These are phyloP conservation scores for Nesidiocoris tenuis DNA, from an alignment of 2,888 invertebrate species.

Conservation along the genomic window DNA sequence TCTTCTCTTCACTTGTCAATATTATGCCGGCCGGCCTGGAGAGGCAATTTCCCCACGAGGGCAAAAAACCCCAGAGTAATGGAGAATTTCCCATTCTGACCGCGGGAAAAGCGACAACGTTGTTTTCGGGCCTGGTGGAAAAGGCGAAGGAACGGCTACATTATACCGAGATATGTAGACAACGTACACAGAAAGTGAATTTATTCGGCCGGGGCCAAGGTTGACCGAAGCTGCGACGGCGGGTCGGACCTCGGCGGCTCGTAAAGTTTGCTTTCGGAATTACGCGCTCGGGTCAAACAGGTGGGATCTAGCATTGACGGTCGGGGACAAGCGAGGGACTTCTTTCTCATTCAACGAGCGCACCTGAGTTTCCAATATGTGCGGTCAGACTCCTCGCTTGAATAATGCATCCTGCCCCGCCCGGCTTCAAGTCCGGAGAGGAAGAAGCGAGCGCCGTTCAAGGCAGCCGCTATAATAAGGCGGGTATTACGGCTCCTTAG, in stretches of 20 bases:
- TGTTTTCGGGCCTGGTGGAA: no score
- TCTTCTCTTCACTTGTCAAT: no score
- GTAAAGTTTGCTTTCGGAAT: constrained; percentile 22
- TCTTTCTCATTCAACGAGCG: constrained; percentile 35
- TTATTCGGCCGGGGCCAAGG: not conserved
- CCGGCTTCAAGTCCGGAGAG: constrained; percentile 9
- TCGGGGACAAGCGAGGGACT: constrained; percentile 1
- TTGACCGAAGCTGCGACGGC: not conserved
- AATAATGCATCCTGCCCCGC: constrained; percentile 24
- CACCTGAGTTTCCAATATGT: constrained; percentile 39
- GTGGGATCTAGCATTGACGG: constrained; percentile 29
- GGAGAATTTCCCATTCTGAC: no score
- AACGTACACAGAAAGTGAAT: not conserved
- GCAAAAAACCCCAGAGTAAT: no score
- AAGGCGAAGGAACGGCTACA: no score
- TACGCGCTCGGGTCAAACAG: constrained; percentile 35
- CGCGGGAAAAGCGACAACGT: no score
- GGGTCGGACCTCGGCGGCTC: constrained; percentile 18
- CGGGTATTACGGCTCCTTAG: constrained; percentile 29
- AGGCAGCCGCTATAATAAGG: constrained; percentile 33
- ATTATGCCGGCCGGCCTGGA: no score
- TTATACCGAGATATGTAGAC: not conserved
- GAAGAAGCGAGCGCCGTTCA: constrained; percentile 2
- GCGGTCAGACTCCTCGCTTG: constrained; percentile 27
- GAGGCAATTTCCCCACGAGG: no score